phyloP scores from a whole-genome alignment of 2,113 vertebrate genomes.

The Girardinichthys multiradiatus region DNA sequence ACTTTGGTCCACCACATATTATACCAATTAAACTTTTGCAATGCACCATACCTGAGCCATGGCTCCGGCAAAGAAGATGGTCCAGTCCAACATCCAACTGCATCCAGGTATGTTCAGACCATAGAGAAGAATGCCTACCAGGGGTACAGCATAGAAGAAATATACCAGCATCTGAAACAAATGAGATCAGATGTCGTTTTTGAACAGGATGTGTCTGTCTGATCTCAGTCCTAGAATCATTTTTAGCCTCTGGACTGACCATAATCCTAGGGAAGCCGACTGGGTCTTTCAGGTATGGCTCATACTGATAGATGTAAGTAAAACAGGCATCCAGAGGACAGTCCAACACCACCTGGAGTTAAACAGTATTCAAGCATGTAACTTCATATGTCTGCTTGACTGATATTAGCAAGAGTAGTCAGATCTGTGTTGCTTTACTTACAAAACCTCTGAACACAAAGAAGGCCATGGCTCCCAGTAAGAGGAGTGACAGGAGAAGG shows the following conservation, averaged over 20 bases:
- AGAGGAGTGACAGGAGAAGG: slow-evolving; percentile 76
- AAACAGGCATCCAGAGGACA: slow-evolving; percentile 90
- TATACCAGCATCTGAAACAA: slow-evolving; percentile 87
- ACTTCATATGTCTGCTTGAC: background rate
- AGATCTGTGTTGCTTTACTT: slow-evolving; percentile 48
- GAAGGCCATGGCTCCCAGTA: slow-evolving; percentile 78
- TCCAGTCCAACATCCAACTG: slow-evolving; percentile 91
- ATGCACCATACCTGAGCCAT: slow-evolving; percentile 86
- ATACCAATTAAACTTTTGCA: background rate
- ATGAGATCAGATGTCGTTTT: background rate
- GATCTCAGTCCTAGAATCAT: background rate
- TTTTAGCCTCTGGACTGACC: slow-evolving; percentile 73
- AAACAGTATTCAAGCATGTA: background rate
- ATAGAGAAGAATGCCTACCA: slow-evolving; percentile 79
- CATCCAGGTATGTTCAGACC: slow-evolving; percentile 87
- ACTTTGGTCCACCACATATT: background rate
- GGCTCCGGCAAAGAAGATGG: slow-evolving; percentile 87
- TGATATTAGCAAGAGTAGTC: background rate
- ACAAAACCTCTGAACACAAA: slow-evolving; percentile 91
- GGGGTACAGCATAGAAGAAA: slow-evolving; percentile 89
- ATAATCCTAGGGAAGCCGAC: slow-evolving; percentile 90
- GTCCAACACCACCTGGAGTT: slow-evolving; percentile 87
- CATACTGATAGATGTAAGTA: slow-evolving; percentile 90
- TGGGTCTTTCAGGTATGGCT: slow-evolving; percentile 92
- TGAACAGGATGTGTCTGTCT: background rate